Evolutionary conservation across 2,113 vertebrate species (phyloP).

Genomic region (Acanthisitta chloris): DNA sequence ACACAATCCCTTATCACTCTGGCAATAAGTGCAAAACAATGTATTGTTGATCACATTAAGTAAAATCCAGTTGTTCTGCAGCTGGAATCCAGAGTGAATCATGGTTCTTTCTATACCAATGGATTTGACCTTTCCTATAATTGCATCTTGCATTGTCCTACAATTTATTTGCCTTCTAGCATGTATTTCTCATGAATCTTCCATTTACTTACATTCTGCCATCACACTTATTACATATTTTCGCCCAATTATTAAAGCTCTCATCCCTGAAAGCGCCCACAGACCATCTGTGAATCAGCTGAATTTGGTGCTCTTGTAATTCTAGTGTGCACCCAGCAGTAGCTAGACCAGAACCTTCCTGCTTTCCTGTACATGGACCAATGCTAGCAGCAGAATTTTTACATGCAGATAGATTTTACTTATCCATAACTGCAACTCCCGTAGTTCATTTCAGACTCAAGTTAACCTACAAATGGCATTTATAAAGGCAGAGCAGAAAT

Average conservation of each 20-base stretch:
- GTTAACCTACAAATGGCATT: accelerated
- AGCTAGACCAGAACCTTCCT: background rate
- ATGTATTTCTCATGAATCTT: background rate
- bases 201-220: background rate
- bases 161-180: background rate
- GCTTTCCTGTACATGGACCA: background rate
- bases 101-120: background rate
- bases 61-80: background rate
- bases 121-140: background rate
- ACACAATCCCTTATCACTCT: background rate
- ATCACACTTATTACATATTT: background rate
- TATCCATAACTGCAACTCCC: background rate
- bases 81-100: background rate
- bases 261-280: background rate
- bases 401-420: background rate
- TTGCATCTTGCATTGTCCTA: background rate
- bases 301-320: background rate
- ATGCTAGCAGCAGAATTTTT: background rate
- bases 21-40: background rate
- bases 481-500: background rate
- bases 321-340: background rate
- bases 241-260: background rate
- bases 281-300: background rate
- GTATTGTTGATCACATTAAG: background rate
- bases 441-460: background rate